Percentiles rank a stretch among this genome's conserved stretches.
phyloP scores from a whole-genome alignment of 64 coral and sea anemone genomes.

The Montipora sp. region DNA sequence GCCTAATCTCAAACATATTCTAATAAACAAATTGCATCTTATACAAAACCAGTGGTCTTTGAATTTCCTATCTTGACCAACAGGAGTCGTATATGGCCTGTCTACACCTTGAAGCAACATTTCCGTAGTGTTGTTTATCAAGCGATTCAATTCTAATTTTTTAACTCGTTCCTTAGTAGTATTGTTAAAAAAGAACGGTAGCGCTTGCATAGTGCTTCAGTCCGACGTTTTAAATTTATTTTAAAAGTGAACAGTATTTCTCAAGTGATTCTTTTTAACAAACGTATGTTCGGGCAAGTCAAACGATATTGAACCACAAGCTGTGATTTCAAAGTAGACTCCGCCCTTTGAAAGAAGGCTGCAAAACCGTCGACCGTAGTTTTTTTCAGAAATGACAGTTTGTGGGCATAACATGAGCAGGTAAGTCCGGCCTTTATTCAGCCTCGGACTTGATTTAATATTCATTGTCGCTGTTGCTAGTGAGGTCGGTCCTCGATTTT shows the following conservation, averaged over 20 bases:
- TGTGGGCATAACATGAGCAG: slow-evolving; percentile 15
- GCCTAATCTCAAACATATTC: no score
- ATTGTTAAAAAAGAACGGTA: no score
- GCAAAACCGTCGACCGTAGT: slow-evolving; percentile 1
- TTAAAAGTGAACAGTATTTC: no score
- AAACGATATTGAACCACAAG: neutral
- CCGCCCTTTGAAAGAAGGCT: slow-evolving; percentile 23
- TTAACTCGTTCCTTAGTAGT: no score
- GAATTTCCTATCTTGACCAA: no score
- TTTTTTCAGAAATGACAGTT: slow-evolving; percentile 20
- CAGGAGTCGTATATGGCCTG: no score
- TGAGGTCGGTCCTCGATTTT: neutral
- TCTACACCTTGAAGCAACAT: no score
- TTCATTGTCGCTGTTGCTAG: neutral
- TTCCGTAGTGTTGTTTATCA: neutral
- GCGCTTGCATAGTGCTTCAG: no score
- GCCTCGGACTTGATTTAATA: slow-evolving; percentile 3
- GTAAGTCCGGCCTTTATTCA: slow-evolving; percentile 16
- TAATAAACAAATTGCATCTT: no score
- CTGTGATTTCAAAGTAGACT: slow-evolving; percentile 15
- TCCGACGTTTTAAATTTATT: no score
- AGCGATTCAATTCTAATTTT: neutral
- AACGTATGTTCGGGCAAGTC: neutral
- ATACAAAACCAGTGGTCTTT: no score
- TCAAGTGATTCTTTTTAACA: neutral